A percentile compares a stretch with the other conserved stretches of the same genome.
These are phyloP conservation scores for Aphelocoma coerulescens DNA, from an alignment of 2,113 vertebrate genomes.

Conservation along the genomic window DNA sequence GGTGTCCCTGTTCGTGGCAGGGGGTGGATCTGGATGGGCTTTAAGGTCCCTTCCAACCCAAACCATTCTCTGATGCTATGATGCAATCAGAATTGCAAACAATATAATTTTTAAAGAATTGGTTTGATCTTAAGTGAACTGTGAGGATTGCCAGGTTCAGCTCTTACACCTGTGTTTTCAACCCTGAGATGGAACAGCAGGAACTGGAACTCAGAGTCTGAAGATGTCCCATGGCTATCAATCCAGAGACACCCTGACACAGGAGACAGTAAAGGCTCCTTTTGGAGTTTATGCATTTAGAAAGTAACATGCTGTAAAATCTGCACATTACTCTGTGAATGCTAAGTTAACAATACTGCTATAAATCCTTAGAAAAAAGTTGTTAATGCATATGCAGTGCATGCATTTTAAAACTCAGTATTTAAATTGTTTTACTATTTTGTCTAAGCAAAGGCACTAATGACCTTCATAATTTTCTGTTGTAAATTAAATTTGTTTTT, in stretches of 20 bases:
- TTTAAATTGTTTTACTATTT: constrained; percentile 2
- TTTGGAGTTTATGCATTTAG: not conserved
- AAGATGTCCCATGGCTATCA: not conserved
- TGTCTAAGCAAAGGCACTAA: constrained; percentile 5
- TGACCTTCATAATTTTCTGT: not conserved
- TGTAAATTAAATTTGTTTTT: not conserved
- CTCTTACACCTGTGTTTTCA: not conserved
- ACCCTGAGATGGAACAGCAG: not conserved
- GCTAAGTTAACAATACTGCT: not conserved
- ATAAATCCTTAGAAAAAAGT: constrained; percentile 1
- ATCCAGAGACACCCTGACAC: not conserved
- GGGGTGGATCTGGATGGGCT: accelerated
- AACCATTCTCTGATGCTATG: not conserved
- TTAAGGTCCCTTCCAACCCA: not conserved
- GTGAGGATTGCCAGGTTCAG: accelerated
- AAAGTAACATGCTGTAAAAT: not conserved
- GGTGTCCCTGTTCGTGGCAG: no score
- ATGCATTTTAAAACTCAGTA: not conserved
- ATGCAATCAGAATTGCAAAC: not conserved
- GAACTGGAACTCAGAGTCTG: not conserved
- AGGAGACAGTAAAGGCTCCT: not conserved
- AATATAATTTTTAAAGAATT: not conserved
- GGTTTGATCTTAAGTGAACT: not conserved
- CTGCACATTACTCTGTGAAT: not conserved
- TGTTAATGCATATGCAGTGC: not conserved